Evolutionary conservation across 1,140 invertebrate species (phyloP), one percentile per base, ranked within the genome.

Genomic region (Epicauta chinensis): DNA sequence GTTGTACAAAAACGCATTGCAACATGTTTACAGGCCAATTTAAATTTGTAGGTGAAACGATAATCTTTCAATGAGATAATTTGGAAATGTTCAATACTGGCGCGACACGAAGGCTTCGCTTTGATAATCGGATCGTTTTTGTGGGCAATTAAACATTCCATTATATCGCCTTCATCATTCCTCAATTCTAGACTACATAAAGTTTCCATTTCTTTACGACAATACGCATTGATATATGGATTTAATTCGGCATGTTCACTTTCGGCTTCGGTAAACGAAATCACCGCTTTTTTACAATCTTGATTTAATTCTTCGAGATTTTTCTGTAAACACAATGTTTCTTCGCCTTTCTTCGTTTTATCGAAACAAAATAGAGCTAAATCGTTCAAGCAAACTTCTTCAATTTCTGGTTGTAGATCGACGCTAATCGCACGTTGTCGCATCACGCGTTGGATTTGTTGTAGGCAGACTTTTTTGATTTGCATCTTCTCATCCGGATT

Each of bases 51-150:
- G 14, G 87, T 93, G 70, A 98, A 98, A 10, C 64, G 85, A 69
- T 93, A 97, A 74, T 95, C 91, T 71, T 97, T 93, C 51, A 98
- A 71, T 5, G 91, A 88, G 40, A 97, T 89, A 36, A 96, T 74
- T 73, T 93, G 89, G 65, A 90, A 87, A 76, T 98, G 95, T 72
- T 98, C 94, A 16, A 99, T 87, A 50, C 92, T 92, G 16, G 89
- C 88, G 56, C 85, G 78, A 73, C 97, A 99, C 70, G 96, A 93
- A 3, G 80, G 75, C 67, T 88, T 83, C 15, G 80, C 75, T 56
- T 81, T 80, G 42, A 87, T 72, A 65, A 85, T 76, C 45, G 82
- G 78, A 60, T 93, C 84, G 71, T 94, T 92, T 76, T 98, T 98
- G 64, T 95, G 85, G 48, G 84, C 75, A 48, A 98, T 91, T 2